Evolutionary conservation across 2,888 invertebrate genomes (phyloP).

Genomic region (Stegana nigrithorax): DNA sequence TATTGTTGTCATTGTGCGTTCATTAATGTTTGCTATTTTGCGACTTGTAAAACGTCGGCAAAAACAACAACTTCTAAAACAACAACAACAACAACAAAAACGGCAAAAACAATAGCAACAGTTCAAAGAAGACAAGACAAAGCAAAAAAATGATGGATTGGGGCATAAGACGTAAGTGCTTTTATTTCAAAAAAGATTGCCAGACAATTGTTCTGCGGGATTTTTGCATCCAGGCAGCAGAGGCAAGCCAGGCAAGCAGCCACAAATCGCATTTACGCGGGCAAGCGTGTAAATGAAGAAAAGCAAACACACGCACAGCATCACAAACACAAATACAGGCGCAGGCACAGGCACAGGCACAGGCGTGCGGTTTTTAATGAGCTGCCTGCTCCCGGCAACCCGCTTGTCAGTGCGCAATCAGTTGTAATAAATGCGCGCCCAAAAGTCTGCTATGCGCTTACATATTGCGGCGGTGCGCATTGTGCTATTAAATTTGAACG

Average conservation of each 20-base stretch:
- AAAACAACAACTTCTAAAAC: conserved; percentile 6
- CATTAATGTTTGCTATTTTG: conserved; percentile 39
- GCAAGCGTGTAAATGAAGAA: too few species aligned
- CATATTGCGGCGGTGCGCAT: background rate
- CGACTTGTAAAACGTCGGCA: conserved; percentile 19
- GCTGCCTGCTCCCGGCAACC: background rate
- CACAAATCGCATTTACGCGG: background rate
- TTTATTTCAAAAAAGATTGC: background rate
- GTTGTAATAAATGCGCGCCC: background rate
- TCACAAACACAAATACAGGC: too few species aligned
- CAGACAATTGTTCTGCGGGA: conserved; percentile 1
- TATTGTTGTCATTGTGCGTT: conserved; percentile 20
- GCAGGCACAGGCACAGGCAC: too few species aligned
- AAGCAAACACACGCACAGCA: too few species aligned
- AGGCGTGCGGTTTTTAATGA: too few species aligned
- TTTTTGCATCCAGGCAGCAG: too few species aligned
- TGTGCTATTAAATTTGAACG: background rate
- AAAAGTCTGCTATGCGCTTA: background rate
- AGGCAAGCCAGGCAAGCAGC: background rate
- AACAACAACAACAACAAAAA: conserved; percentile 9
- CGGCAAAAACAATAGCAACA: too few species aligned
- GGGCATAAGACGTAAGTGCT: conserved; percentile 79
- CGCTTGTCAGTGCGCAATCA: conserved; percentile 3
- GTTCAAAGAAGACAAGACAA: too few species aligned
- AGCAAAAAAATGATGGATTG: conserved; percentile 76